Conservation (phyloP, 2,113 vertebrate genomes). For the Podilymbus podiceps region DNA sequence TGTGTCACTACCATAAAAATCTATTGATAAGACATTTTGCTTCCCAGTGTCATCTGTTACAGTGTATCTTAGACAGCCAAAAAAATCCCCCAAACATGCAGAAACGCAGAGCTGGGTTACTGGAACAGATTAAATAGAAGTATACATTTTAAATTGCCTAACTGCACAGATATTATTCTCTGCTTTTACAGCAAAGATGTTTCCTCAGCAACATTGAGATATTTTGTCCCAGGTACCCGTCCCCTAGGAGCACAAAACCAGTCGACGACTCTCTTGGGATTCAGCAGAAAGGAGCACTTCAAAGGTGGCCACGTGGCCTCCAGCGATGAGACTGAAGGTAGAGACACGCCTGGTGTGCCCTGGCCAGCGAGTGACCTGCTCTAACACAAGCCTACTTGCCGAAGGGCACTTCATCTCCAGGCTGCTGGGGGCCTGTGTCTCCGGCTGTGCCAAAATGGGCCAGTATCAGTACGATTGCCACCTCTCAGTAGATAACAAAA, state of each 20-base stretch:
- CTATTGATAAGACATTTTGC: background rate
- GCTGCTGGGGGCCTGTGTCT: background rate
- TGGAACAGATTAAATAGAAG: background rate
- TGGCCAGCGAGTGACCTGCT: background rate
- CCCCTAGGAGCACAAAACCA: background rate
- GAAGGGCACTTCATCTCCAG: background rate
- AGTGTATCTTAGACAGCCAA: fast-evolving
- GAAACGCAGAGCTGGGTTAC: background rate
- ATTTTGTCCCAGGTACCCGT: background rate
- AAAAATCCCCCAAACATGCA: background rate
- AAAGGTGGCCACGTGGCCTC: fast-evolving
- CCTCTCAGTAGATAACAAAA: background rate
- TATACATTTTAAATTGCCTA: background rate
- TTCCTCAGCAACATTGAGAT: background rate
- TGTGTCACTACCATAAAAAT: background rate
- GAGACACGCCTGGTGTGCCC: background rate
- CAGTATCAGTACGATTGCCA: background rate
- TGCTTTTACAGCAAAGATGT: background rate
- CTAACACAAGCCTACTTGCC: background rate
- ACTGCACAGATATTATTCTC: background rate
- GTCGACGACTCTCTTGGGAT: background rate
- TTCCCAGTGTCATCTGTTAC: background rate
- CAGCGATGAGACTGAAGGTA: background rate
- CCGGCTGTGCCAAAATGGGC: background rate
- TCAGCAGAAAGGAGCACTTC: background rate